phyloP scores from a whole-genome alignment of 2,113 vertebrate genomes.

The Sigmodon hispidus region DNA sequence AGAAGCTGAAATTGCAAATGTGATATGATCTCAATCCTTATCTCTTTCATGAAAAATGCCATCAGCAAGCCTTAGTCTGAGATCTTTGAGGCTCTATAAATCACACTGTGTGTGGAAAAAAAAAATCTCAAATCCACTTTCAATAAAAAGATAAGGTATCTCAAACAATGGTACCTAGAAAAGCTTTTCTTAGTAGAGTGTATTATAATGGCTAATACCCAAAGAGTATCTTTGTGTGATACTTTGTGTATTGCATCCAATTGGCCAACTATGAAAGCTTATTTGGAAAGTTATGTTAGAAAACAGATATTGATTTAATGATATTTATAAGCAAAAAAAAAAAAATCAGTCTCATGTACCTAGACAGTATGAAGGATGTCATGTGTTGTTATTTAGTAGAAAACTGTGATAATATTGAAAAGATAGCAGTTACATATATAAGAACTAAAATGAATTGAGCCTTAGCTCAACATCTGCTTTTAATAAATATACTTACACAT shows the following conservation, averaged over 20 bases:
- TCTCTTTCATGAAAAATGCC: slow-evolving; percentile 52
- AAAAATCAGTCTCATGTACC: neutral
- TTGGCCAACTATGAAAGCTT: slow-evolving; percentile 29
- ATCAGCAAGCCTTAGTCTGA: slow-evolving; percentile 27
- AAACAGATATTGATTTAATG: neutral
- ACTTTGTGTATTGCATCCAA: neutral
- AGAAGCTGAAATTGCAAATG: slow-evolving; percentile 61
- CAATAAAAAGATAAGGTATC: slow-evolving; percentile 43
- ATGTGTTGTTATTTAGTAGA: neutral
- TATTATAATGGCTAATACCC: neutral
- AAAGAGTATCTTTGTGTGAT: neutral
- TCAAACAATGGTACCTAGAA: slow-evolving; percentile 42
- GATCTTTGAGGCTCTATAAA: slow-evolving; percentile 36
- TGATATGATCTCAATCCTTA: slow-evolving; percentile 66
- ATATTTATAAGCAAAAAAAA: slow-evolving; percentile 20
- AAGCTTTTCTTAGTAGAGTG: slow-evolving; percentile 35
- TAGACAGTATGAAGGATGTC: neutral
- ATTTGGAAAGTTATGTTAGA: slow-evolving; percentile 51
- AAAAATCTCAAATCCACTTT: slow-evolving; percentile 54
- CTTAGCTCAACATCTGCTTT: neutral
- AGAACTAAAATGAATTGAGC: neutral
- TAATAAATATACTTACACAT: neutral
- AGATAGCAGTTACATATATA: neutral
- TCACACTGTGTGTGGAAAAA: slow-evolving; percentile 28
- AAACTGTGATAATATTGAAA: neutral